Percentiles rank a stretch among this genome's conserved stretches.
These are phyloP conservation scores for Lepidiolamprologus cunningtoni DNA, from an alignment of 2,113 vertebrate species.

Conservation along the genomic window DNA sequence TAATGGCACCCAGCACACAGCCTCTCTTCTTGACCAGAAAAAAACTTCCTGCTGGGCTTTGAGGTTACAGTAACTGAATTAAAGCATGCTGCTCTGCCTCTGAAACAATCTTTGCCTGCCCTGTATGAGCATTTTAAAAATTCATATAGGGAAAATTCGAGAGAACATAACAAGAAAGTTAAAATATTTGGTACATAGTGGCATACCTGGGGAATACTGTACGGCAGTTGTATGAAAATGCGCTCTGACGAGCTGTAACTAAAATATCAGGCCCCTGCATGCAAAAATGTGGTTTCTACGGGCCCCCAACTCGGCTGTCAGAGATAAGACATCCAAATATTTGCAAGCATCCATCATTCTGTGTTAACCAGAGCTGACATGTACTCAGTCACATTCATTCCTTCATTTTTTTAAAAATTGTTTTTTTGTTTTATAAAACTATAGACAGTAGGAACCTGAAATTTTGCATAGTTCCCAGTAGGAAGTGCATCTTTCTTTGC, in stretches of 20 bases:
- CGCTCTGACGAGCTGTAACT: background rate
- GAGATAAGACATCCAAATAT: background rate
- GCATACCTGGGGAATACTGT: background rate
- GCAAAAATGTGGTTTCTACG: background rate
- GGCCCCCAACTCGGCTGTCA: background rate
- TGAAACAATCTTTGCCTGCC: background rate
- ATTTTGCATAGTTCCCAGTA: background rate
- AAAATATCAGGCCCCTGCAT: background rate
- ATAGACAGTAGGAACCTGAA: background rate
- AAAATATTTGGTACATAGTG: background rate
- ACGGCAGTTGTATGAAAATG: background rate
- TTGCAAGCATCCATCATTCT: background rate
- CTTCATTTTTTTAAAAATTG: accelerated
- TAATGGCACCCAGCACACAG: background rate
- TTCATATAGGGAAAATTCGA: background rate
- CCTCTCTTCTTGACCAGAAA: background rate
- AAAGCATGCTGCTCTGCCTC: background rate
- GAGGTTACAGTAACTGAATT: background rate
- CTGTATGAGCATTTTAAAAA: background rate
- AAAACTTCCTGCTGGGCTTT: background rate
- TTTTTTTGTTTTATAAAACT: background rate
- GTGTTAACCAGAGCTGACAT: background rate
- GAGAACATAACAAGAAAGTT: background rate
- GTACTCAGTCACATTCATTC: background rate
- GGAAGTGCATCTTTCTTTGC: background rate